Evolutionary conservation across 2,888 invertebrate species (phyloP).

Genomic region (Dastarcus helophoroides): DNA sequence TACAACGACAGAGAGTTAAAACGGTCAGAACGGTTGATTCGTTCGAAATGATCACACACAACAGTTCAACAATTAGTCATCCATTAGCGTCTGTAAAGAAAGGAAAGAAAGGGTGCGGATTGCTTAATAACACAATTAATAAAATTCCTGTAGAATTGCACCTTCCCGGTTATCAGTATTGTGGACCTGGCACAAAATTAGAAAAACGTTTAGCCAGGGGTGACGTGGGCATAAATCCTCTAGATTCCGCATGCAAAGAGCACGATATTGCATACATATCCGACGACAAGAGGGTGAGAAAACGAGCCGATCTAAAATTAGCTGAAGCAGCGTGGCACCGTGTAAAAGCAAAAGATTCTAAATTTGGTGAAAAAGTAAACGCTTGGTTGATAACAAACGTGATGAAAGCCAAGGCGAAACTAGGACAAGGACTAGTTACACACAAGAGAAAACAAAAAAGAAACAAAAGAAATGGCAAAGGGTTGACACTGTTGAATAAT

Average conservation of each 20-base stretch:
- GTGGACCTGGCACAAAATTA: conserved; percentile 22
- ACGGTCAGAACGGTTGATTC: too few relatives aligned
- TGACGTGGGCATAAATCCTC: conserved; percentile 25
- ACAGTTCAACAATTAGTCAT: background rate
- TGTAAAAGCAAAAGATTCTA: conserved; percentile 20
- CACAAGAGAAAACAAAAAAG: conserved; percentile 6
- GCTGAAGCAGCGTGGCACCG: conserved; percentile 24
- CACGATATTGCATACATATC: conserved; percentile 26
- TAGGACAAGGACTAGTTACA: conserved; percentile 19
- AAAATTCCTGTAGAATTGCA: conserved; percentile 16
- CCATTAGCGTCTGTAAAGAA: conserved; percentile 2
- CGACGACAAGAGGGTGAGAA: conserved; percentile 17
- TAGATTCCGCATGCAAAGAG: conserved; percentile 25
- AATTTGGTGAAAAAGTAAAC: conserved; percentile 23
- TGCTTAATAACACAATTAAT: conserved; percentile 14
- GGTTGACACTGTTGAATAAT: too few relatives aligned
- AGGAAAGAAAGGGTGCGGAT: conserved; percentile 12
- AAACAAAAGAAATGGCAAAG: too few relatives aligned
- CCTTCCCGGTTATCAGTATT: conserved; percentile 17
- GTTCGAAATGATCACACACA: conserved; percentile 8
- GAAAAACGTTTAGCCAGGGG: conserved; percentile 22
- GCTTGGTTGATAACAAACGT: conserved; percentile 20
- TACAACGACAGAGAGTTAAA: too few relatives aligned
- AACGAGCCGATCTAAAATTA: conserved; percentile 27
- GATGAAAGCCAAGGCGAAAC: conserved; percentile 25